phyloP scores from a whole-genome alignment of 2,888 invertebrate genomes.

The Archips xylosteana region DNA sequence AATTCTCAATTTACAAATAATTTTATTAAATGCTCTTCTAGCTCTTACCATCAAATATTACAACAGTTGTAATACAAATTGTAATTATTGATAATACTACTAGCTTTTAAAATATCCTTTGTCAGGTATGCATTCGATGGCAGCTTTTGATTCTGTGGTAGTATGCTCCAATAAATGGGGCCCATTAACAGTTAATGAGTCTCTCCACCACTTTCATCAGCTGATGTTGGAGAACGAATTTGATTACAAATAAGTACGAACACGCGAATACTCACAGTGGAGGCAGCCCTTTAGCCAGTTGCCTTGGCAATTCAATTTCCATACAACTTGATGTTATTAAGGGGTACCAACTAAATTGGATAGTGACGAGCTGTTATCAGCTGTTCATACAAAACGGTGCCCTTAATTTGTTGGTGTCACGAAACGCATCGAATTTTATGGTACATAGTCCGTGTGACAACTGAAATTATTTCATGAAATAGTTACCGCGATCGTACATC shows the following conservation, averaged over 20 bases:
- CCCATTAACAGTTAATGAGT: too few species aligned
- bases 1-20: too few species aligned
- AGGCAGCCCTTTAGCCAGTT: background rate
- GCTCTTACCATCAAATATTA: too few species aligned
- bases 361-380: background rate
- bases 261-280: background rate
- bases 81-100: too few species aligned
- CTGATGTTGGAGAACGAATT: background rate
- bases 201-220: too few species aligned
- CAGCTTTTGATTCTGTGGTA: too few species aligned
- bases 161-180: too few species aligned
- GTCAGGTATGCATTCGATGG: too few species aligned
- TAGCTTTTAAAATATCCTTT: too few species aligned
- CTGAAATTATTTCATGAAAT: background rate
- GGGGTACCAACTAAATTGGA: background rate
- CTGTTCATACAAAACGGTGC: conserved; percentile 11
- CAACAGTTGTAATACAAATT: too few species aligned
- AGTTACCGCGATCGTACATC: too few species aligned
- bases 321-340: background rate
- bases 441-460: background rate
- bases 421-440: background rate
- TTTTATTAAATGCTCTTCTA: too few species aligned
- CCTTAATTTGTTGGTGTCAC: conserved; percentile 7
- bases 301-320: background rate
- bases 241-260: background rate